Conservation (phyloP, 2,888 invertebrate genomes). For the Microctonus brassicae region DNA sequence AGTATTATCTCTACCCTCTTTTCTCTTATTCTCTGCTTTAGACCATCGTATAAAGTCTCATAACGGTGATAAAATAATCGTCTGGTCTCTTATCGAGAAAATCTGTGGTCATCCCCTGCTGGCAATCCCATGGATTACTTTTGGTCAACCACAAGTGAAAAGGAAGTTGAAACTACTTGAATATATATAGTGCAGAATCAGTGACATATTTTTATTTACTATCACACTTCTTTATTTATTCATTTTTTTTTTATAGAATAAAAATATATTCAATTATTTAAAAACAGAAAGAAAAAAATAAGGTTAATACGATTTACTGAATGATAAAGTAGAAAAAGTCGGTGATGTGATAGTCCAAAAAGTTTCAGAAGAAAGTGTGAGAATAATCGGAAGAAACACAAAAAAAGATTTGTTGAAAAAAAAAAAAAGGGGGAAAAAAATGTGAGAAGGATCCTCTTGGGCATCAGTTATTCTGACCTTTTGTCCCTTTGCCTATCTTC, state of each 20-base stretch:
- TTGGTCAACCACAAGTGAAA: slow-evolving; percentile 12
- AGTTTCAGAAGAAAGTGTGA: neutral
- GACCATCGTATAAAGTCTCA: slow-evolving; percentile 34
- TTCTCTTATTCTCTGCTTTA: neutral
- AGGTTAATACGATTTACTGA: neutral
- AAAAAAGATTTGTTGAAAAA: slow-evolving; percentile 21
- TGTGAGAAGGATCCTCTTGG: neutral
- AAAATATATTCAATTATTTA: neutral
- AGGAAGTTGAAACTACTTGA: neutral
- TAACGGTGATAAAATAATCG: slow-evolving; percentile 45
- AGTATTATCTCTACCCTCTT: slow-evolving; percentile 26
- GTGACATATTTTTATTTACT: neutral
- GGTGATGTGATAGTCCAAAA: neutral
- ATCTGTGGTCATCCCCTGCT: neutral
- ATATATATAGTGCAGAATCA: neutral
- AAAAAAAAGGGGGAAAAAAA: neutral
- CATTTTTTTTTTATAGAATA: neutral
- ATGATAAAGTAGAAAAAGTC: neutral
- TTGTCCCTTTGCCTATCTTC: slow-evolving; percentile 28
- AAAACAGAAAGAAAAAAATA: neutral
- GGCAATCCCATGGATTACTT: slow-evolving; percentile 18
- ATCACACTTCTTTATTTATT: neutral
- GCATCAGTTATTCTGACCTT: slow-evolving; percentile 17
- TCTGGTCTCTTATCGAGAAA: slow-evolving; percentile 23
- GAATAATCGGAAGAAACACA: neutral